Base-by-base conservation (phyloP, 2,888 invertebrate species). In the Melipona beecheii region DNA sequence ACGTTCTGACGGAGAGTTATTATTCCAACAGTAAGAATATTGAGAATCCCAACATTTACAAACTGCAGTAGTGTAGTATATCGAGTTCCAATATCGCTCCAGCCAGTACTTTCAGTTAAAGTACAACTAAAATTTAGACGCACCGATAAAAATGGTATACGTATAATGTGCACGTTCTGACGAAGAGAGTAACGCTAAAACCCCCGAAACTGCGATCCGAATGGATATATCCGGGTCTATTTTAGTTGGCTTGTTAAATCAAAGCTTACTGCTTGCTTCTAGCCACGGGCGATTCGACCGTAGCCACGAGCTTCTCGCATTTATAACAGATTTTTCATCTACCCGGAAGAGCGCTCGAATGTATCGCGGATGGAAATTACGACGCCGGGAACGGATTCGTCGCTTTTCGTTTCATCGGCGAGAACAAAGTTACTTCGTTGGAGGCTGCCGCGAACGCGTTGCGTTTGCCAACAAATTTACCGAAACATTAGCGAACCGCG, bases 191-290 rank as follows among this genome's bases (percentile, higher is more conserved):
- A 69, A 49, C 69, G 69, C 21, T 11, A 17, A 11, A 43, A 49
- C 13, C 17, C 56, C 43, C 56, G 49, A 27, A 31, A 31, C 71
- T 13, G 11, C n/a, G 56, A 31, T 31, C 27, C n/a, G 21, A 58
- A 27, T 21, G 60, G 64, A 21, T 27, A 64, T 50, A 60, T 19
- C 50, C 24, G 24, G 31, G 24, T 58, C 60, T 72, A 21, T 76
- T 76, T 76, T 49, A 76, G 19, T 60, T 31, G 56, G 19, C 50
- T 60, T 60, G 36, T 19, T 58, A 71, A 76, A 50, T 50, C 72
- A 50, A 60, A 58, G 60, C 49, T n/a, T 73, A 73, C 49, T 19
- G 73, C 50, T 49, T 19, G 73, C 50, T 49, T 36, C 50, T 27
- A 21, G 27, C 60, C 24, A 19, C 11, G 49, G 19, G 73, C 60